phyloP scores from a whole-genome alignment of 64 coral and sea anemone species.

The Hydrozoanthus tunicans region DNA sequence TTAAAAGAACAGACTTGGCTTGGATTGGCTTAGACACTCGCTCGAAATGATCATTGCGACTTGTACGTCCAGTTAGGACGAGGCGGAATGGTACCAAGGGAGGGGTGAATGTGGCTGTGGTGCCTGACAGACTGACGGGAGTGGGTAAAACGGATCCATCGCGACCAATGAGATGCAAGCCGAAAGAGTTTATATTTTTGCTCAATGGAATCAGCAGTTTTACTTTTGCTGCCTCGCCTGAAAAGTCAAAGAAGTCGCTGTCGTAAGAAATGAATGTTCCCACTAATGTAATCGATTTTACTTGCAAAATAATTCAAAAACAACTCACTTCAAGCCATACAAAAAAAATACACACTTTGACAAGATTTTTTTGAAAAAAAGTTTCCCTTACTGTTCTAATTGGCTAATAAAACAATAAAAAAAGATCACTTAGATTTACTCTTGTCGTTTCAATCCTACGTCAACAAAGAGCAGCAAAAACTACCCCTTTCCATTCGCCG shows the following conservation, averaged over 20 bases:
- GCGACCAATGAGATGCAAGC: slow-evolving; percentile 30
- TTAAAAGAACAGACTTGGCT: slow-evolving; percentile 58
- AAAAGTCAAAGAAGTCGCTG: not conserved
- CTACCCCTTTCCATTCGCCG: too few relatives aligned
- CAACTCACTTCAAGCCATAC: too few relatives aligned
- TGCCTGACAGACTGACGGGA: slow-evolving; percentile 1
- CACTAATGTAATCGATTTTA: too few relatives aligned
- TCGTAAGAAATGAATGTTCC: too few relatives aligned
- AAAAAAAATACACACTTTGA: too few relatives aligned
- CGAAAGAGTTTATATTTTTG: slow-evolving; percentile 7
- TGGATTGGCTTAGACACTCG: slow-evolving; percentile 55
- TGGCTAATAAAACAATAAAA: too few relatives aligned
- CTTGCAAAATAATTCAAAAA: too few relatives aligned
- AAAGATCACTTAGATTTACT: too few relatives aligned
- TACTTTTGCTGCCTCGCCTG: slow-evolving; percentile 51
- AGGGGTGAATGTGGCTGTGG: slow-evolving; percentile 61
- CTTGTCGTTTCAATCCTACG: too few relatives aligned
- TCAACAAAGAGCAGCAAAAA: too few relatives aligned
- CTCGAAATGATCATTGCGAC: slow-evolving; percentile 5
- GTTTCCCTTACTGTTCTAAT: too few relatives aligned
- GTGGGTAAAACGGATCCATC: slow-evolving; percentile 1
- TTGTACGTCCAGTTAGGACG: slow-evolving; percentile 41
- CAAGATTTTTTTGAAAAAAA: too few relatives aligned
- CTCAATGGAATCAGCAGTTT: slow-evolving; percentile 71
- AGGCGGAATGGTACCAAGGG: slow-evolving; percentile 58